Evolutionary conservation across 2,113 vertebrate species (phyloP), one percentile per base, ranked within the genome.

Genomic region (Orcinus orca): DNA sequence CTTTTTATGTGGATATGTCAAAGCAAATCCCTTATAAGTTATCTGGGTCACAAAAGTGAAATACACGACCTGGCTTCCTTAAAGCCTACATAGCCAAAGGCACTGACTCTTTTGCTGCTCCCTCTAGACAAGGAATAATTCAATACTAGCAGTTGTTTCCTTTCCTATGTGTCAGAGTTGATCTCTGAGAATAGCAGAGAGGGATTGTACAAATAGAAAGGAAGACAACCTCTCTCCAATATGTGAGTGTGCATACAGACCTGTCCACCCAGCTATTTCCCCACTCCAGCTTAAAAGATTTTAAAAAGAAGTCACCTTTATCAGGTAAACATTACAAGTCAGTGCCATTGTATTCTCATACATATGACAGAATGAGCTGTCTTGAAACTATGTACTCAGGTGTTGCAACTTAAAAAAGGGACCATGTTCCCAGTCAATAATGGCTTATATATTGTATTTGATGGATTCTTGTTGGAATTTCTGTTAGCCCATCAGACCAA

Each of bases 11-110:
- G 18, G 3, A 2, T 62, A 31, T 0, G 1, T 84, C 21, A 74
- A 67, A 80, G 26, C 13, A 63, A 88, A 67, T 41, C 29, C 31
- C n/a, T 62, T 73, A 1, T 83, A 83, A 67, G 8, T 88, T 74
- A 84, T 80, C 55, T 63, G 68, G 53, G 38, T 86, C 21, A 83
- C 88, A 47, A 38, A 91, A 81, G 10, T 73, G 26, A 80, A 87
- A 68, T 87, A 44, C 4, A 21, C 0, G 0, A 76, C 47, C 36
- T 83, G 47, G 1, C 8, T 97, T 67, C 90, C 68, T 70, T 84
- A 63, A 70, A 90, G 10, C 12, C 31, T 38, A 29, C 10, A 26
- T n/a, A 18, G 14, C 41, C 33, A 6, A 80, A 76, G 70, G 26
- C 62, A 21, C 23, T 21, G 25, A 11, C 20, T 87, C 53, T 74